Percentiles rank a stretch among this genome's conserved stretches.
These are phyloP conservation scores for Noturus placidus DNA, from an alignment of 2,113 vertebrate genomes.

Conservation along the genomic window DNA sequence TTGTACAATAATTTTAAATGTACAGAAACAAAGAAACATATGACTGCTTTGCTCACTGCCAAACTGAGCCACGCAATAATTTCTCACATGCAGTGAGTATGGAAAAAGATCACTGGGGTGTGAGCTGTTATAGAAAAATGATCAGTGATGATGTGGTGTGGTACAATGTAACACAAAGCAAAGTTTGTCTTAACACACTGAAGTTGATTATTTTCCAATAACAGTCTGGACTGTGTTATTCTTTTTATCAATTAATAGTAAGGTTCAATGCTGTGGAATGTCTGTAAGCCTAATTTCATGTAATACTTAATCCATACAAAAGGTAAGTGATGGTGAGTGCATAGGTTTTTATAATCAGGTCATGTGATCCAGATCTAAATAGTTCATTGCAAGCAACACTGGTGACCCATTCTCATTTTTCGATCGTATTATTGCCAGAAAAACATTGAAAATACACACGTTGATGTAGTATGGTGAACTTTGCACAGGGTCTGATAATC, in stretches of 20 bases:
- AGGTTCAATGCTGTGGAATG: not conserved
- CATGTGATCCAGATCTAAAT: not conserved
- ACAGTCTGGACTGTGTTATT: not conserved
- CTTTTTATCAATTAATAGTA: not conserved
- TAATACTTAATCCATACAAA: not conserved
- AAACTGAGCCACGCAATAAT: not conserved
- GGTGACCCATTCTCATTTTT: not conserved
- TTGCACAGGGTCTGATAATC: conserved; percentile 57
- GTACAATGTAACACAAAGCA: not conserved
- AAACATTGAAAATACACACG: conserved; percentile 9
- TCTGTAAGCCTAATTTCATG: not conserved
- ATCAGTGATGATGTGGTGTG: not conserved
- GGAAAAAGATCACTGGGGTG: not conserved
- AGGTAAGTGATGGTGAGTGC: not conserved
- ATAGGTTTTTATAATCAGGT: not conserved
- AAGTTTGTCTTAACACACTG: not conserved
- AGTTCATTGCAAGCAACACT: not conserved
- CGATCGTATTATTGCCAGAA: not conserved
- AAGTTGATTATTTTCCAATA: not conserved
- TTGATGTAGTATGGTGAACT: conserved; percentile 44
- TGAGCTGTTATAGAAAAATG: not conserved
- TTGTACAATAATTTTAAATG: not conserved
- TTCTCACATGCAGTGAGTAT: not conserved
- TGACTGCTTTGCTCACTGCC: not conserved
- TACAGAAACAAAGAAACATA: not conserved